Percentiles rank a stretch among this genome's conserved stretches.
Conservation (phyloP, 2,888 invertebrate genomes). For the Epistrophe grossulariae region DNA sequence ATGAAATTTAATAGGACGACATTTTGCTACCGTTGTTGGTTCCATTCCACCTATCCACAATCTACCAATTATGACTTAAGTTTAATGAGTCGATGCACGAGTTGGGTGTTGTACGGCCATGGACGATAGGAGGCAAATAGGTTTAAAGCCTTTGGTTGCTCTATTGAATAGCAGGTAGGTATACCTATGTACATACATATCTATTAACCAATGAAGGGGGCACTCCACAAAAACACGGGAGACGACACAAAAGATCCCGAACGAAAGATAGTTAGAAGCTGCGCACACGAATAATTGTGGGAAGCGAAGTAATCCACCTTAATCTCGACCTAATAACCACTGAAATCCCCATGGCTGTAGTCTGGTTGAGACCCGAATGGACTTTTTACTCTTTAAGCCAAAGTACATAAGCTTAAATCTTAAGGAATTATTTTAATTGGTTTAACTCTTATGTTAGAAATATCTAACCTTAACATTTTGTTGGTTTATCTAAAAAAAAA, state of each 20-base stretch:
- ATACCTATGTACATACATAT: not conserved
- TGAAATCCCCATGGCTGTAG: conserved; percentile 7
- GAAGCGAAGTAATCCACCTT: conserved; percentile 60
- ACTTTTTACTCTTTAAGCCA: not conserved
- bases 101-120: conserved; percentile 61
- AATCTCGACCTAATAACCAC: conserved; percentile 65
- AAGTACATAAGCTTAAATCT: not conserved
- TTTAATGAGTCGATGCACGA: conserved; percentile 71
- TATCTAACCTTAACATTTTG: conserved; percentile 23
- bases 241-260: conserved; percentile 62
- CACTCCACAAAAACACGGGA: conserved; percentile 29
- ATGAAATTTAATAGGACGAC: conserved; percentile 67
- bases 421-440: conserved; percentile 45
- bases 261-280: conserved; percentile 59
- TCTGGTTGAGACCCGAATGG: conserved; percentile 17
- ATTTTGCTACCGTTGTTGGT: conserved; percentile 65
- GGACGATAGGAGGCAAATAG: conserved; percentile 26
- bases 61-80: conserved; percentile 69
- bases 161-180: conserved; percentile 4
- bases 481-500: conserved; percentile 4
- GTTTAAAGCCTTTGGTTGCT: conserved; percentile 10
- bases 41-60: conserved; percentile 41
- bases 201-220: conserved; percentile 3
- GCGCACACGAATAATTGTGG: conserved; percentile 60
- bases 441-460: conserved; percentile 41